Base-by-base conservation (phyloP, 2,797 vertebrate genomes). In the Uromys caudimaculatus region DNA sequence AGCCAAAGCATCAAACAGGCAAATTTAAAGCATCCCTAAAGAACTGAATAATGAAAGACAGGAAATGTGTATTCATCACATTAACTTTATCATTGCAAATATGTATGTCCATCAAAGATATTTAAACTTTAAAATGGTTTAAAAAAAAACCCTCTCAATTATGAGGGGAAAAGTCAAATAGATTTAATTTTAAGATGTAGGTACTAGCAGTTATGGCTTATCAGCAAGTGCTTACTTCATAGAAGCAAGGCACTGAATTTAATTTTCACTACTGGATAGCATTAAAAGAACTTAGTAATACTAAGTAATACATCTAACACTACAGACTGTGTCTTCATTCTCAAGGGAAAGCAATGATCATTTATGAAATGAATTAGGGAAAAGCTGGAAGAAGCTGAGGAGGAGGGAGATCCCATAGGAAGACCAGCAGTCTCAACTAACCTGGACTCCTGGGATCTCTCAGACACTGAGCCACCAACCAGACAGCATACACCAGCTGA, bases 81-180 rank as follows among this genome's bases (percentile, higher is more conserved):
- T 95, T 98, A 98, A 96, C 93, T 98, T 98, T 96, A 38, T 71
- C 35, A 98, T 97, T 97, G 98, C 97, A 97, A 97, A 97, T 95
- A 98, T 95, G 96, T 98, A 97, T 96, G 96, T 94, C 97, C 97
- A 98, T 97, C 97, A 98, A 98, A 90, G 98, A 98, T 97, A 98
- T 97, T 88, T 98, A 97, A 97, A 97, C 93, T 97, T 98, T 97
- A 62, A 96, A 98, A 98, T 98, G 96, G 96, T 98, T 98, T 67
- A 35, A 67, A 16, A 96, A 97, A 98, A 97, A 94, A 98, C 97
- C 92, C 77, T 97, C 98, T 98, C 98, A 97, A 98, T 98, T 99
- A 99, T 99, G 99, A 99, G 99, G 99, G 99, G 16, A 99, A 99
- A 99, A 99, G 99, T 98, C 98, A 98, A 98, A 99, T 99, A 99